Evolutionary conservation across 2,888 invertebrate genomes (phyloP).

Genomic region (Lottia scabra): DNA sequence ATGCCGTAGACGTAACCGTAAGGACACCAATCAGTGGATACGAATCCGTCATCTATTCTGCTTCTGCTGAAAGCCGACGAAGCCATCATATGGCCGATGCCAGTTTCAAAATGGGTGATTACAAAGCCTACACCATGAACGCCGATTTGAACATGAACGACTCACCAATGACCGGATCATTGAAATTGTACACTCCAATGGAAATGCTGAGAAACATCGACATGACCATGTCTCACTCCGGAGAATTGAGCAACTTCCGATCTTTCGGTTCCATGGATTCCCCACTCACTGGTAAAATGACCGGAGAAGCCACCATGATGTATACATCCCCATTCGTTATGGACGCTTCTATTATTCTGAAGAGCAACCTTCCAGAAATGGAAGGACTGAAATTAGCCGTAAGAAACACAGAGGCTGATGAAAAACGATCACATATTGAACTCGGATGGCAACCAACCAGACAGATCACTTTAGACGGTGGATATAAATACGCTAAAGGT

Average conservation of each 20-base stretch:
- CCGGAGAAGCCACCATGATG: slow-evolving; percentile 16
- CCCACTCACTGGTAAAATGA: slow-evolving; percentile 11
- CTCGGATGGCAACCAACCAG: slow-evolving; percentile 34
- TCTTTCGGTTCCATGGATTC: slow-evolving; percentile 9
- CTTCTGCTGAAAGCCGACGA: neutral
- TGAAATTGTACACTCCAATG: neutral
- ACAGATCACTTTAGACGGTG: slow-evolving; percentile 28
- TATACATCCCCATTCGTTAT: slow-evolving; percentile 21
- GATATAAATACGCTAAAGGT: slow-evolving; percentile 7
- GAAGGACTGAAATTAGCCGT: slow-evolving; percentile 24
- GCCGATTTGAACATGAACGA: neutral
- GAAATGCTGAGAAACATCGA: neutral
- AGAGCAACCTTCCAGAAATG: slow-evolving; percentile 23
- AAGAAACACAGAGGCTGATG: slow-evolving; percentile 10
- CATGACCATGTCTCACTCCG: neutral
- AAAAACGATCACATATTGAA: slow-evolving; percentile 18
- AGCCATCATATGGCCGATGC: neutral
- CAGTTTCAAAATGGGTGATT: neutral
- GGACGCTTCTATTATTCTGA: slow-evolving; percentile 19
- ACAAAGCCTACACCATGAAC: neutral
- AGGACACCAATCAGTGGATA: slow-evolving; percentile 39
- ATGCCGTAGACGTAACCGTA: slow-evolving; percentile 27
- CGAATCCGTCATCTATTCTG: slow-evolving; percentile 11
- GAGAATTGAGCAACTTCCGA: slow-evolving; percentile 6
- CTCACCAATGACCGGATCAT: neutral